Evolutionary conservation across 2,797 vertebrate species (phyloP), one percentile per base, ranked within the genome.

Genomic region (Danio jaintianensis): DNA sequence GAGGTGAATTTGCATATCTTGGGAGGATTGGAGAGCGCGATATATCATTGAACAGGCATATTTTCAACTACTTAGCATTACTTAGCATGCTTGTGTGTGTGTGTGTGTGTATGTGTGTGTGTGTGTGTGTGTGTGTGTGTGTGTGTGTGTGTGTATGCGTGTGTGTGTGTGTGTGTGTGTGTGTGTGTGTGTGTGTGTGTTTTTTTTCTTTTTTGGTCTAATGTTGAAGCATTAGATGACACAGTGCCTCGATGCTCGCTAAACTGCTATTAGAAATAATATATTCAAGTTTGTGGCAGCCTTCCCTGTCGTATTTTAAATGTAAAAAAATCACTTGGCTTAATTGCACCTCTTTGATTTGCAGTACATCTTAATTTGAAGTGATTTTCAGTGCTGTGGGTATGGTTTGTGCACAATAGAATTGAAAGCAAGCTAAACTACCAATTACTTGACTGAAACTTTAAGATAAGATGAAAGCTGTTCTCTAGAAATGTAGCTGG

Each of bases 21-120:
- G 75, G 42, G 53, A 86, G 70, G 86, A 84, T 81, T 84, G 76
- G 82, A 79, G 48, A 74, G 73, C 78, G 62, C 79, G 79, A 88
- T 80, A 84, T 78, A 68, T 82, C 75, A 80, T 75, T 56, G 69
- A 86, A 78, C 50, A 76, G 77, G 62, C 67, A 80, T 74, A 80
- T 78, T 82, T 78, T 82, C 69, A 53, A 68, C 83, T 79, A 62
- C 78, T 83, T 79, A 73, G 70, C 75, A 78, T 84, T 81, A 69
- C 78, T 52, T 80, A 78, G 68, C 74, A 83, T 70, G 20, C 78
- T 66, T 76, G 47, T 20, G 22, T 64, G 50, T 66, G 56, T 84
- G 29, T 29, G 29, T 29, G 3, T 29, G 29, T 29, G 29, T 29
- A 29, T n/a, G n/a, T n/a, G n/a, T 76, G 47, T 20, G 22, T 64